These are phyloP conservation scores for Serrognathus titanus DNA, from an alignment of 2,888 invertebrate species.

Conservation along the genomic window DNA sequence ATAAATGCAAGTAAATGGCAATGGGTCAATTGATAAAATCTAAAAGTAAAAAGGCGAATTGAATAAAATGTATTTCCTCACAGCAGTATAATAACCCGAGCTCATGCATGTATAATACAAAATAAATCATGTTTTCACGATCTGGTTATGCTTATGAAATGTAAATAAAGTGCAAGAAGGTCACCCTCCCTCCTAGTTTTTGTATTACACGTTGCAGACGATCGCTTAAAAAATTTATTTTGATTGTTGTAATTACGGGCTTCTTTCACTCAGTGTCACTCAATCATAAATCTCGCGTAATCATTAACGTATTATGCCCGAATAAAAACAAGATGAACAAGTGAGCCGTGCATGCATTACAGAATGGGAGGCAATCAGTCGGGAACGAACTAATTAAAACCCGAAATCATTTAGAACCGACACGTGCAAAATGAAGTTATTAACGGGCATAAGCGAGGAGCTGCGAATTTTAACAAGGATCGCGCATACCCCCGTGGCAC, in stretches of 20 bases:
- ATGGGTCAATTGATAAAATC: not conserved
- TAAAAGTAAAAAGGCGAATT: conserved; percentile 4
- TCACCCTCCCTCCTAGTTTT: not conserved
- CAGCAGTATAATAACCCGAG: conserved; percentile 15
- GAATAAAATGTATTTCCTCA: conserved; percentile 12
- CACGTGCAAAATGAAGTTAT: conserved; percentile 28
- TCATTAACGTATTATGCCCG: conserved; percentile 1
- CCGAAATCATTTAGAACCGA: conserved; percentile 17
- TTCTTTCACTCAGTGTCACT: not conserved
- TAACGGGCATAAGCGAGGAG: conserved; percentile 23
- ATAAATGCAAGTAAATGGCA: not conserved
- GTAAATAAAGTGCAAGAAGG: conserved; percentile 17
- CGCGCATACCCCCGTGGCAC: conserved; percentile 20
- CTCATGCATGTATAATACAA: conserved; percentile 19
- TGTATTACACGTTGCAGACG: too few species aligned
- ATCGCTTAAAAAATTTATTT: too few species aligned
- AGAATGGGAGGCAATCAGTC: conserved; percentile 10
- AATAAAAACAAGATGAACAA: not conserved
- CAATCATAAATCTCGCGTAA: conserved; percentile 11
- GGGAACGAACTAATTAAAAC: conserved; percentile 17
- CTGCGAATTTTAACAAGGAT: conserved; percentile 27
- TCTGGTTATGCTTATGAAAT: conserved; percentile 20
- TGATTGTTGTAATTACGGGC: too few species aligned
- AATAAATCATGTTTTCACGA: conserved; percentile 19
- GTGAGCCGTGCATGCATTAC: not conserved